Percentiles rank a stretch among this genome's conserved stretches.
Evolutionary conservation across 1,140 invertebrate genomes (phyloP).

Genomic region (Drosophila rhopaloa): DNA sequence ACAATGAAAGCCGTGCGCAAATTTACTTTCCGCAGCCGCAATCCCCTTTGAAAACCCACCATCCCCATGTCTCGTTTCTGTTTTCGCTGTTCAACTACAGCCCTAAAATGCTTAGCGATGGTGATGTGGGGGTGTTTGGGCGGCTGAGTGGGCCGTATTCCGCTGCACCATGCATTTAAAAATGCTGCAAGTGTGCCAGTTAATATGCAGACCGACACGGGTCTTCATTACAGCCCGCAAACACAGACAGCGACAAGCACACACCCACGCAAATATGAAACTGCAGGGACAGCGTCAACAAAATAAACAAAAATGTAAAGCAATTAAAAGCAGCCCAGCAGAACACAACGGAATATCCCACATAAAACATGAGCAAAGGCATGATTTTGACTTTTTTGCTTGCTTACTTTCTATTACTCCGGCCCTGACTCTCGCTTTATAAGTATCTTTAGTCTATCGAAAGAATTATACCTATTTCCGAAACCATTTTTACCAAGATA

Average conservation of each 20-base stretch:
- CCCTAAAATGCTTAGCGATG: slow-evolving; percentile 70
- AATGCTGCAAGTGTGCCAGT: slow-evolving; percentile 68
- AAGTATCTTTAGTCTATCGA: too few species aligned
- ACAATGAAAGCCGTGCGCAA: slow-evolving; percentile 58
- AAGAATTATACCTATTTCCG: background rate
- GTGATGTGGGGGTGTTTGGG: slow-evolving; percentile 1
- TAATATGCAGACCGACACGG: slow-evolving; percentile 76
- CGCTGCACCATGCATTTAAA: slow-evolving; percentile 61
- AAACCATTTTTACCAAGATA: background rate
- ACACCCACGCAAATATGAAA: slow-evolving; percentile 12
- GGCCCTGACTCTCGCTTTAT: background rate
- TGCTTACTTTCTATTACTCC: slow-evolving; percentile 19
- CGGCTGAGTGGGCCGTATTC: background rate
- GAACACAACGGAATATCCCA: slow-evolving; percentile 69
- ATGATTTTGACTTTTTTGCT: slow-evolving; percentile 71
- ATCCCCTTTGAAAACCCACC: background rate
- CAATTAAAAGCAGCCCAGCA: slow-evolving; percentile 79
- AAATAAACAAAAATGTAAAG: slow-evolving; percentile 72
- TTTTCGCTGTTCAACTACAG: slow-evolving; percentile 67
- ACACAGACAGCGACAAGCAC: slow-evolving; percentile 13
- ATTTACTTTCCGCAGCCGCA: slow-evolving; percentile 7
- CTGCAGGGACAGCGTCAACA: slow-evolving; percentile 50
- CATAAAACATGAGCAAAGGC: slow-evolving; percentile 74
- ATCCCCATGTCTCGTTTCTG: slow-evolving; percentile 32
- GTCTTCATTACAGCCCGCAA: slow-evolving; percentile 68